Percentiles rank a stretch among this genome's conserved stretches.
These are phyloP conservation scores for Prunella strophiata DNA, from an alignment of 2,797 vertebrate genomes.

Conservation along the genomic window DNA sequence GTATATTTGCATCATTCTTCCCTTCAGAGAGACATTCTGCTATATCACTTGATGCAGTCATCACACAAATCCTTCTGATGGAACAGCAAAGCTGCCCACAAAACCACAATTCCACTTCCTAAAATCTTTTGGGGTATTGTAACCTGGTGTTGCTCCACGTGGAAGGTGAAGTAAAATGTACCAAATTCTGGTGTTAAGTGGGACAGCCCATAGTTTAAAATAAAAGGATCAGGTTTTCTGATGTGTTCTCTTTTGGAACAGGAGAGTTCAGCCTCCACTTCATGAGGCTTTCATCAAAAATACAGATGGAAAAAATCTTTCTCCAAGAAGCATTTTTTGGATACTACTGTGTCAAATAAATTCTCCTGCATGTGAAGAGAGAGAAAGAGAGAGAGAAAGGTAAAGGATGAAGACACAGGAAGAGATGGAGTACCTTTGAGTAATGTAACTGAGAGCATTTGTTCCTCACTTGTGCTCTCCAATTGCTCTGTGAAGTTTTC, in stretches of 20 bases:
- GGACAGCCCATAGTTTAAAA: background rate
- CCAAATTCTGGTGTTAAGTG: background rate
- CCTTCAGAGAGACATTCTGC: background rate
- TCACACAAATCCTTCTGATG: background rate
- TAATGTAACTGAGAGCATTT: background rate
- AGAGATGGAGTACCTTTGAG: background rate
- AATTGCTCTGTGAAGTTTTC: background rate
- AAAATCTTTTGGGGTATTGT: background rate
- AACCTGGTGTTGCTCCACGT: background rate
- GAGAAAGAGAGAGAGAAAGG: background rate
- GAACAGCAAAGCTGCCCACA: background rate
- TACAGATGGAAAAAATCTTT: background rate
- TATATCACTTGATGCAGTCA: background rate
- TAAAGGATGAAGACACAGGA: background rate
- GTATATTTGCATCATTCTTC: background rate
- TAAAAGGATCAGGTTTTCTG: background rate
- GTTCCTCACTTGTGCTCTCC: background rate
- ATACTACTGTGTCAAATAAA: background rate
- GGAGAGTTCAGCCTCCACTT: background rate
- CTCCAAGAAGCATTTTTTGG: background rate
- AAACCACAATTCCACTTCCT: background rate
- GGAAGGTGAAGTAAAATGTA: background rate
- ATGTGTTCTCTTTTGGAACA: background rate
- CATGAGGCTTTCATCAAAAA: background rate
- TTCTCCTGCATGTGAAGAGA: background rate